Base-by-base conservation (phyloP, 2,888 invertebrate genomes). In the Alviniconcha strummeri region DNA sequence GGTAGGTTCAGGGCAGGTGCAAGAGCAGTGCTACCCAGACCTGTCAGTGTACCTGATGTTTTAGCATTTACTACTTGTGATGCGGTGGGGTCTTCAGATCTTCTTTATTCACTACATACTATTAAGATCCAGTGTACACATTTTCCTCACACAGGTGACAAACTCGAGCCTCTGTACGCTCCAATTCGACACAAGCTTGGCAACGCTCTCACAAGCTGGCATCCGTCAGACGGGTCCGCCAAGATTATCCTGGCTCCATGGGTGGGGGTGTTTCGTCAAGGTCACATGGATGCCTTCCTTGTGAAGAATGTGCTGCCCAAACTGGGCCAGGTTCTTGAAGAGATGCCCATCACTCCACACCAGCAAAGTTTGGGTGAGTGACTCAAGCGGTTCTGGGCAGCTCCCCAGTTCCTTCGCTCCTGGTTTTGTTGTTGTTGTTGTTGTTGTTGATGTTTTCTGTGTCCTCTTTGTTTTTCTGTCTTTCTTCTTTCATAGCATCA, bases 201-300 rank as follows among this genome's bases (percentile, higher is more conserved):
- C 60, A 95, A 95, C 69, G 99, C 99, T 15, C 95, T 99, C 86
- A 95, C 96, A n/a, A 96, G 96, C 82, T 99, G 99, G 99, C 97
- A 98, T 94, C 98, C 99, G 0, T 97, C 97, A 0, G 99, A 99
- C 94, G 95, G 96, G 71, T 99, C 99, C 0, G 99, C 99, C 0
- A 96, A 97, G 88, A 95, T 97, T 55, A 97, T 99, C 95, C 95
- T 99, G 56, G 96, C 96, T 83, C 99, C 99, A 0, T 99, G 99
- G 99, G 94, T 95, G 55, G 95, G 94, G 81, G 96, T 97, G 0
- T 96, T 98, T 92, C 94, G 96, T 77, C 96, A 95, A 84, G 92
- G 91, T 15, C 93, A 93, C 85, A 96, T 97, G 95, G 96, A 97
- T 82, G 96, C 96, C 4, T 98, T 98, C 92, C 69, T 98, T 19